Percentiles rank a stretch among this genome's conserved stretches.
Evolutionary conservation across 2,113 vertebrate genomes (phyloP).

Genomic region (Erythrolamprus reginae): DNA sequence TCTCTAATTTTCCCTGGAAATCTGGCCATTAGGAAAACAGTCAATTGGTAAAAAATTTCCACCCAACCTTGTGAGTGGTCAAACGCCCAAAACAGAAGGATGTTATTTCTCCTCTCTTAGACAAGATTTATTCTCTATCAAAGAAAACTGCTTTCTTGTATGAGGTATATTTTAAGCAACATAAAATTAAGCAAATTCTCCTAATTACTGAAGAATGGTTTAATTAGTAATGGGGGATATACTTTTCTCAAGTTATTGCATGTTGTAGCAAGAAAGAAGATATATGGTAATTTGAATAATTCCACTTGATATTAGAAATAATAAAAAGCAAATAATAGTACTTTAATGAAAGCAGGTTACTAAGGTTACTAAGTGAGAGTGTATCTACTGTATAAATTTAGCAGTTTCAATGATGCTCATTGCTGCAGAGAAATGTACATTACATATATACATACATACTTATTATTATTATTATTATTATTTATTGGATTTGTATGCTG

Average conservation of each 20-base stretch:
- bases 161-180: neutral
- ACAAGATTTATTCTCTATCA: neutral
- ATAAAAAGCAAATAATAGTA: neutral
- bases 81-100: neutral
- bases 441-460: neutral
- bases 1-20: neutral
- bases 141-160: neutral
- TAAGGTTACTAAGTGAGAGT: neutral
- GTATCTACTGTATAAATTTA: neutral
- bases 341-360: neutral
- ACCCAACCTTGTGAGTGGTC: neutral
- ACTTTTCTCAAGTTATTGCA: neutral
- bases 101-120: neutral
- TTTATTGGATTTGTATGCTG: no score
- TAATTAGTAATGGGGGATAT: neutral
- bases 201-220: neutral
- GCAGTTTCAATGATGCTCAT: neutral
- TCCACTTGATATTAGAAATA: neutral
- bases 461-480: no score
- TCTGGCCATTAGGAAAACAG: neutral
- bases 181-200: neutral
- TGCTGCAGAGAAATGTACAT: neutral
- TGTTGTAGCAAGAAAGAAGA: neutral
- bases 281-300: neutral
- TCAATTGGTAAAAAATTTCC: neutral